A percentile compares a stretch with the other conserved stretches of the same genome.
These are phyloP conservation scores for Drosophila nigrodunni DNA, from an alignment of 1,140 invertebrate genomes.

Conservation along the genomic window DNA sequence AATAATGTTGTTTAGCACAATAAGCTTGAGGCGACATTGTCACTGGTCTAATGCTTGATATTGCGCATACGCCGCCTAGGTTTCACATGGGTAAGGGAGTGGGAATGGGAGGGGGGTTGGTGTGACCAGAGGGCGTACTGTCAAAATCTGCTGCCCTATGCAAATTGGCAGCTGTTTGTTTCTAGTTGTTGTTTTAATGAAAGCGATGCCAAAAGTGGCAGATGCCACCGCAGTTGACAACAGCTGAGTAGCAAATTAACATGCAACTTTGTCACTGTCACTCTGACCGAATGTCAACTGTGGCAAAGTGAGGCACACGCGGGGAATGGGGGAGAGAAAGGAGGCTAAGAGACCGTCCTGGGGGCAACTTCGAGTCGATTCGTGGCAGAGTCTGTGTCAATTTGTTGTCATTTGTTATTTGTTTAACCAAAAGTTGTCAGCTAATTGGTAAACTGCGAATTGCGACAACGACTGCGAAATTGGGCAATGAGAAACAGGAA, in stretches of 20 bases:
- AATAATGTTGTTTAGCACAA: constrained; percentile 25
- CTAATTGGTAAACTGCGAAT: constrained; percentile 92
- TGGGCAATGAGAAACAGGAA: neutral
- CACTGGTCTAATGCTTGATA: constrained; percentile 16
- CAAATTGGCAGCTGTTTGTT: constrained; percentile 40
- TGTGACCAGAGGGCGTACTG: neutral
- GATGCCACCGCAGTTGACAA: constrained; percentile 42
- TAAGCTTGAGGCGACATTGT: constrained; percentile 13
- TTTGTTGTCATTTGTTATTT: constrained; percentile 50
- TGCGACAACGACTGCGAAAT: neutral
- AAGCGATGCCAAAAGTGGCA: constrained; percentile 53
- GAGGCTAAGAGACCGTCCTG: neutral
- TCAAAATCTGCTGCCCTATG: constrained; percentile 35
- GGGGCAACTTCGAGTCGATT: neutral
- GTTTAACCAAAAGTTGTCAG: constrained; percentile 94
- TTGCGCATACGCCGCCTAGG: constrained; percentile 29
- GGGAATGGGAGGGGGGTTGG: neutral
- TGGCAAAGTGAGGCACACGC: neutral
- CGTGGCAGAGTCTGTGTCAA: constrained; percentile 32
- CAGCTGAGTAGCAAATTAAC: constrained; percentile 42
- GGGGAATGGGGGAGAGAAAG: too few relatives aligned
- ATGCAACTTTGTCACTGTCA: constrained; percentile 47
- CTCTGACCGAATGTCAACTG: neutral
- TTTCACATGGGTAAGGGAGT: neutral
- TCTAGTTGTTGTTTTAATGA: constrained; percentile 43